Evolutionary conservation across 2,888 invertebrate genomes (phyloP), one percentile per base, ranked within the genome.

Genomic region (Taphrorychus bicolor): DNA sequence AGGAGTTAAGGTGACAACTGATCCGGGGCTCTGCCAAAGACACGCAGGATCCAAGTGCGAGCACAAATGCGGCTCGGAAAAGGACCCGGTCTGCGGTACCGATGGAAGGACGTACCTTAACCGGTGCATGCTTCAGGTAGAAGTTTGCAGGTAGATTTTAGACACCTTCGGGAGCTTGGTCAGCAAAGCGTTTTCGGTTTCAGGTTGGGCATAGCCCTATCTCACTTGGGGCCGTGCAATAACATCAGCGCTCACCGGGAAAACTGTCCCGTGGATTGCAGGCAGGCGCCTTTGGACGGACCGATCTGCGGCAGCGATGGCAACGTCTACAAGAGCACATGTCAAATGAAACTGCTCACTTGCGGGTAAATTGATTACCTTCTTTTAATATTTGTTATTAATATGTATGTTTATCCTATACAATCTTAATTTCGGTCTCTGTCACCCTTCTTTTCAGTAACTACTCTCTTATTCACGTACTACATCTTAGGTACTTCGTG

Each of bases 221-320:
- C 89, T 3, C 89, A 89, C 77, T 79, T 87, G 69, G 88, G 88
- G 0, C 83, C 88, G 0, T 89, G 89, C 78, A 87, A 87, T 79
- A 88, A 88, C 78, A 87, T 90, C 76, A 91, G 91, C 66, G 94
- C 94, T 0, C 91, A 94, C 74, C 85, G 94, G 11, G 95, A 95
- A 80, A 93, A 94, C 78, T 97, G 97, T 75, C 95, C 96, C 0
- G 91, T 93, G 3, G 90, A 91, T 74, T 94, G 94, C 80, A 91
- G 93, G 24, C 91, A 90, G 76, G 94, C 94, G 0, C 94, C 94
- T 0, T 85, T 91, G 72, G 95, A 95, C 75, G 95, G 95, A 0
- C 95, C 95, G 0, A 90, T 97, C 71, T 97, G 97, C 79, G 97
- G 93, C 2, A 94, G 93, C 65, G 94, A 97, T 78, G 95, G 93